phyloP scores from a whole-genome alignment of 1,140 invertebrate species.

The Sinella curviseta region DNA sequence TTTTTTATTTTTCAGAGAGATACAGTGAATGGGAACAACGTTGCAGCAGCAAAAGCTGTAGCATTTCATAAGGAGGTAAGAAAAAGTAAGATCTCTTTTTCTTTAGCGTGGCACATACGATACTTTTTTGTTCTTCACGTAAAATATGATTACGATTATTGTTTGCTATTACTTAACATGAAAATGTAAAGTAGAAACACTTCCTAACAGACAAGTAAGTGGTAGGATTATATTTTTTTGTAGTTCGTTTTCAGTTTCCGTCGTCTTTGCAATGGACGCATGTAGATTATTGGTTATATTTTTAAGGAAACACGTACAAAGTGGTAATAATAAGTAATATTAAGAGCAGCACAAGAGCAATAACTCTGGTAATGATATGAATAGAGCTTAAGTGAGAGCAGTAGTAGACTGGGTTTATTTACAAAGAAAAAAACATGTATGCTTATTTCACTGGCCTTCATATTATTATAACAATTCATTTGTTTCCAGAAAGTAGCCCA shows the following conservation, averaged over 20 bases:
- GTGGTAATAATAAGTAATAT: not conserved
- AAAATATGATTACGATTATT: not conserved
- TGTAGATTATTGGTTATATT: not conserved
- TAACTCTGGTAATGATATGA: not conserved
- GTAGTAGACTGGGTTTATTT: no score
- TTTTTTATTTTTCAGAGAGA: no score
- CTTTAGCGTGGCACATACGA: no score
- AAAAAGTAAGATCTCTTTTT: no score
- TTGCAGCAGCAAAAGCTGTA: no score
- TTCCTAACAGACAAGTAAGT: not conserved
- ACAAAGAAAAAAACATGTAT: no score
- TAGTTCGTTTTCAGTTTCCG: no score
- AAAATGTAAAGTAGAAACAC: not conserved
- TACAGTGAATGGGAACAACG: no score
- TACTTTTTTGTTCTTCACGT: no score
- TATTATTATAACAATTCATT: not conserved
- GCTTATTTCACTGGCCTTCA: not conserved
- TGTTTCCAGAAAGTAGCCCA: constrained; percentile 8
- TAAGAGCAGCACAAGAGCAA: no score
- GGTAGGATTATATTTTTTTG: not conserved
- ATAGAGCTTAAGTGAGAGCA: not conserved
- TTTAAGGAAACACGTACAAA: not conserved
- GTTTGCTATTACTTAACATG: not conserved
- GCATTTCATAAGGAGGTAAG: no score
- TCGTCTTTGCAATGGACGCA: no score